These are phyloP conservation scores for Chaetorhynchus papuensis DNA, from an alignment of 2,113 vertebrate species.

Conservation along the genomic window DNA sequence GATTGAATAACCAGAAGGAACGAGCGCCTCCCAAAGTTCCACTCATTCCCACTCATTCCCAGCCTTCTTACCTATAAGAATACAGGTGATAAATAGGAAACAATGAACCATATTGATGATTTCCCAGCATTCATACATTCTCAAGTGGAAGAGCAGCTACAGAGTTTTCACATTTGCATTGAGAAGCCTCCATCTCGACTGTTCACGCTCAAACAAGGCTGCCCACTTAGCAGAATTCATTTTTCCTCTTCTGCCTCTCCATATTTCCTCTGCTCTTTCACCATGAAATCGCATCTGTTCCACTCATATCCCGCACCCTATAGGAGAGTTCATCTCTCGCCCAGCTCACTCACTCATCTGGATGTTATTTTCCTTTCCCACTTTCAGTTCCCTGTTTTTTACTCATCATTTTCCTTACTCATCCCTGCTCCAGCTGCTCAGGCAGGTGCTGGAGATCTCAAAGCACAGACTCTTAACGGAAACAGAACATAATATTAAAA, in stretches of 20 bases:
- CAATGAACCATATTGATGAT: conserved; percentile 34
- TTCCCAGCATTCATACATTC: not conserved
- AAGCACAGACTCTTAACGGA: not conserved
- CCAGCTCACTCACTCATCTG: not conserved
- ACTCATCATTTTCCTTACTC: not conserved
- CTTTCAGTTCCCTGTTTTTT: not conserved
- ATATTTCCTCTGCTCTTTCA: not conserved
- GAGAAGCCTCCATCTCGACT: not conserved
- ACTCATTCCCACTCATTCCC: conserved; percentile 36
- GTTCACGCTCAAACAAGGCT: not conserved
- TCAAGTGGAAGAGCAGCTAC: not conserved
- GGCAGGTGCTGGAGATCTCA: not conserved
- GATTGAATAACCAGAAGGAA: conserved; percentile 39
- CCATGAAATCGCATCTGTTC: not conserved
- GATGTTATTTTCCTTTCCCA: not conserved
- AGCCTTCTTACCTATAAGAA: not conserved
- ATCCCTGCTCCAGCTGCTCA: not conserved
- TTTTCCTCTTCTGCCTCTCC: not conserved
- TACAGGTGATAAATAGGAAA: not conserved
- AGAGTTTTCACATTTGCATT: not conserved
- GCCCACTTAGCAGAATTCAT: not conserved
- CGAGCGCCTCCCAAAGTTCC: conserved; percentile 19
- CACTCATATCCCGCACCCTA: not conserved
- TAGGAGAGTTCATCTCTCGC: not conserved
- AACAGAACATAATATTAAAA: not conserved